Percentiles rank a stretch among this genome's conserved stretches.
phyloP scores from a whole-genome alignment of 2,888 invertebrate species.

The Heteromyza rotundicornis region DNA sequence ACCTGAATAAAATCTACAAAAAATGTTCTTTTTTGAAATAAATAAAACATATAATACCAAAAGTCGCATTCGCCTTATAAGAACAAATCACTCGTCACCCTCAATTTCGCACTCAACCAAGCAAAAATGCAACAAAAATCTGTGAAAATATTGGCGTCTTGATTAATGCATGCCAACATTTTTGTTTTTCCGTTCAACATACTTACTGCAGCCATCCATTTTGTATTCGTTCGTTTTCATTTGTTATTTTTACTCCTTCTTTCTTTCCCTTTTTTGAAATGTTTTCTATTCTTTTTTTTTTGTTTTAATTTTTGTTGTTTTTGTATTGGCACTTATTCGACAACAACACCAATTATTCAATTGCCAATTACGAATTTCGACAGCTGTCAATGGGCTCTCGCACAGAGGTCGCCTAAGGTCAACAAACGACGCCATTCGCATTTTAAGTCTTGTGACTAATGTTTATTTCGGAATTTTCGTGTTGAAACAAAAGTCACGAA shows the following conservation, averaged over 20 bases:
- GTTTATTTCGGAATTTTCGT: no score
- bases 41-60: not conserved
- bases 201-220: no score
- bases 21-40: not conserved
- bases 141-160: not conserved
- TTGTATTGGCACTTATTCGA: not conserved
- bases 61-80: not conserved
- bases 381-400: not conserved
- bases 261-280: no score
- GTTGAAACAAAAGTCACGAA: no score
- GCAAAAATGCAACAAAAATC: constrained; percentile 16
- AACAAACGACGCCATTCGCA: constrained; percentile 28
- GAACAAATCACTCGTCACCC: constrained; percentile 23
- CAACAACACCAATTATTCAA: constrained; percentile 11
- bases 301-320: not conserved
- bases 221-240: no score
- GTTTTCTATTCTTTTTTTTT: not conserved
- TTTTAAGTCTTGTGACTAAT: no score
- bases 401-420: constrained; percentile 33
- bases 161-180: constrained; percentile 3
- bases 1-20: not conserved
- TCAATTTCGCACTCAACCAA: constrained; percentile 28
- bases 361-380: constrained; percentile 8
- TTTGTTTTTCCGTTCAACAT: no score
- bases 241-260: no score